A percentile compares a stretch with the other conserved stretches of the same genome.
Conservation (phyloP, 2,888 invertebrate genomes). For the Polyploca ridens region DNA sequence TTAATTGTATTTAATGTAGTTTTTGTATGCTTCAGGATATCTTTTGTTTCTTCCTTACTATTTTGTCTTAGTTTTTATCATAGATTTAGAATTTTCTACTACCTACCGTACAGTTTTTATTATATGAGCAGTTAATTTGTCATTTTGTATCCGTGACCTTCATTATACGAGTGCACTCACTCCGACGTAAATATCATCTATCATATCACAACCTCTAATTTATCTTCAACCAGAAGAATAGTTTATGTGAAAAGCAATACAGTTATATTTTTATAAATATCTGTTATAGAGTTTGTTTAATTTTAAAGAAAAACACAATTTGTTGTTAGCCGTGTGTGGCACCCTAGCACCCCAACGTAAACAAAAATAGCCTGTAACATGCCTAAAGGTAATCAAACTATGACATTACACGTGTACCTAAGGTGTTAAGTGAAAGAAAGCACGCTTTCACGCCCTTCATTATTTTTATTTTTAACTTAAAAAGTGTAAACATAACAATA, state of each 20-base stretch:
- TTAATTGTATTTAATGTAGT: not conserved
- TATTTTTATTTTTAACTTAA: constrained; percentile 69
- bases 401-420: constrained; percentile 77
- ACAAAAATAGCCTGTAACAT: constrained; percentile 62
- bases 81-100: too few relatives aligned
- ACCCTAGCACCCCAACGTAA: constrained; percentile 53
- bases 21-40: too few relatives aligned
- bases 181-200: not conserved
- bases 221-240: constrained; percentile 4
- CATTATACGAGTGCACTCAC: not conserved
- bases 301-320: constrained; percentile 40
- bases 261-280: constrained; percentile 29
- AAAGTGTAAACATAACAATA: constrained; percentile 65
- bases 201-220: not conserved
- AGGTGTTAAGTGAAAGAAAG: constrained; percentile 73
- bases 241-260: constrained; percentile 15
- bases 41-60: not conserved
- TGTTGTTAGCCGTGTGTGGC: constrained; percentile 36
- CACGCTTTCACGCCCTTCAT: constrained; percentile 66
- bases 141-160: not conserved
- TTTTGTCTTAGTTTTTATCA: too few relatives aligned
- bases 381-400: constrained; percentile 70
- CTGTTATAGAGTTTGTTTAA: constrained; percentile 30
- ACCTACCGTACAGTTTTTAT: too few relatives aligned
- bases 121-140: not conserved